Evolutionary conservation across 2,797 vertebrate genomes (phyloP), one percentile per base, ranked within the genome.

Genomic region (Gymnopithys bicolor): DNA sequence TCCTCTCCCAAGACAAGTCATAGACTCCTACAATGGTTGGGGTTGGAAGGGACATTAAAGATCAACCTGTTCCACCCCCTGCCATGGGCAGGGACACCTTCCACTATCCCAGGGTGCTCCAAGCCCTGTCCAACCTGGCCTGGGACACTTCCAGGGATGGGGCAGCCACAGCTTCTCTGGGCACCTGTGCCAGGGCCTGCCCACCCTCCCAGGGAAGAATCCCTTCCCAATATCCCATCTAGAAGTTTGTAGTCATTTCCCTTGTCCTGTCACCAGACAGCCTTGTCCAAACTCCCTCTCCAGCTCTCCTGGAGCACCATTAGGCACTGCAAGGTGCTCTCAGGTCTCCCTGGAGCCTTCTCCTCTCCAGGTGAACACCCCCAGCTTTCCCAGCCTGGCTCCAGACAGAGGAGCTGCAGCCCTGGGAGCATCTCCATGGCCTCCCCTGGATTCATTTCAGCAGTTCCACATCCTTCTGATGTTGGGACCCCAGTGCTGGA

Each of bases 41-140:
- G 39, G 19, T 32, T 15, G 39, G 4, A 43, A 63, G 39, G 19
- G 39, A 32, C 39, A 15, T 23, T 63, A 63, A 63, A 23, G 28
- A 15, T 16, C 39, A 43, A 5, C 60, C 13, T 22, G 15, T 43
- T 23, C 30, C 30, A 16, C 41, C 19, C 7, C 41, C 32, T 64
- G 33, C 14, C 5, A 7, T 5, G 25, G 46, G 19, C 41, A 88
- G 41, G 69, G 62, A 17, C 30, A 68, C 1, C 2, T 75, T 1
- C 25, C 55, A 41, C 22, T 2, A 0, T 1, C 15, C 48, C 62
- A 81, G 17, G 25, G 0, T 0, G 39, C 39, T 74, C 48, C 53
- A 60, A 67, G 1, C 6, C 19, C 37, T 0, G 0, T 33, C 28
- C 48, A 75, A 0, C 10, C 18, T 35, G 14, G 18, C 35, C 12